phyloP scores from a whole-genome alignment of 2,113 vertebrate species.

The Calidris pygmaea region DNA sequence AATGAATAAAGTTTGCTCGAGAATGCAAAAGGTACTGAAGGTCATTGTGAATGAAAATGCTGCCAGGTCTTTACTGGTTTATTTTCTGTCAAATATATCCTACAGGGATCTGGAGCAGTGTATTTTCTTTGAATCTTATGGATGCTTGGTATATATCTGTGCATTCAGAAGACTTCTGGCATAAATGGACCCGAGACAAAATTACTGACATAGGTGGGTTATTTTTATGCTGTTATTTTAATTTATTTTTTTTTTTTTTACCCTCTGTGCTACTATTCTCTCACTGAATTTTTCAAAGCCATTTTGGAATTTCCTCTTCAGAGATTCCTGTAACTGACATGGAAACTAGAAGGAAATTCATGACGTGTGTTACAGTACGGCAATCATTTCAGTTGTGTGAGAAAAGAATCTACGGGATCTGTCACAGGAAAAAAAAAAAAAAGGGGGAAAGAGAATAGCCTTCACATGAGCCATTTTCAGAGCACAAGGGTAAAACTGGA shows the following conservation, averaged over 20 bases:
- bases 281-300: not conserved
- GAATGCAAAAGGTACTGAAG: not conserved
- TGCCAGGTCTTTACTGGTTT: not conserved
- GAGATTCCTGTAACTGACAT: not conserved
- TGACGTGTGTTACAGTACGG: not conserved
- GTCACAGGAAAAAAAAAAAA: not conserved
- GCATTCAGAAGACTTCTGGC: conserved; percentile 71
- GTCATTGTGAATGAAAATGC: not conserved
- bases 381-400: not conserved
- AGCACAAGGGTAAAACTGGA: not conserved
- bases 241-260: not conserved
- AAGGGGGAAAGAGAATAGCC: not conserved
- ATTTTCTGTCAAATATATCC: not conserved
- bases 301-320: not conserved
- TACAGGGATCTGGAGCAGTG: conserved; percentile 73
- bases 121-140: conserved; percentile 75
- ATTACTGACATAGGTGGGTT: conserved; percentile 53
- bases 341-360: not conserved
- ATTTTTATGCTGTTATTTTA: not conserved
- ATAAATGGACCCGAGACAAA: conserved; percentile 68
- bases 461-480: not conserved
- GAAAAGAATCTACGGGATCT: not conserved
- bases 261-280: not conserved
- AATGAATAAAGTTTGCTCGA: not conserved
- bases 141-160: conserved; percentile 69